Conservation (phyloP, 2,113 vertebrate species). For the Cavia aperea region DNA sequence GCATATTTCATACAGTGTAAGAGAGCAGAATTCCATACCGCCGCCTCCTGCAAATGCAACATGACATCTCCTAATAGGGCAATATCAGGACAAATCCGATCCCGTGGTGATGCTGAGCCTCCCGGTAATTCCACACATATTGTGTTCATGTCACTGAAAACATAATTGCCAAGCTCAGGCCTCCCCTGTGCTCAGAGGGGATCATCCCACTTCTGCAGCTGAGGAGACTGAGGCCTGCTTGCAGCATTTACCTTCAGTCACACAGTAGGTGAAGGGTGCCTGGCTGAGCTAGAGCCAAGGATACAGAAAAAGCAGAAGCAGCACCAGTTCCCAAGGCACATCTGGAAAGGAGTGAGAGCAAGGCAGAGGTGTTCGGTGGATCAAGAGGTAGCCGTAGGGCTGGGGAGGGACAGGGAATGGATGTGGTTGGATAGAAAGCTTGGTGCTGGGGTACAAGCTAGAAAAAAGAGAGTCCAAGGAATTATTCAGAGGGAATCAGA, state of each 20-base stretch:
- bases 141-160: constrained; percentile 22
- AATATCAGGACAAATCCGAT: neutral
- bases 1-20: neutral
- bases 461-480: neutral
- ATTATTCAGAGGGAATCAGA: accelerated
- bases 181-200: accelerated
- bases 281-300: neutral
- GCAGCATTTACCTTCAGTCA: neutral
- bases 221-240: neutral
- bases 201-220: neutral
- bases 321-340: neutral
- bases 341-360: neutral
- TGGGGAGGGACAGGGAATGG: accelerated
- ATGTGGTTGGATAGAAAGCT: neutral
- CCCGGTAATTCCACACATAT: constrained; percentile 40
- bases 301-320: neutral
- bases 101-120: accelerated
- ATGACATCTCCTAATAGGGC: constrained; percentile 38
- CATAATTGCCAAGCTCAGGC: neutral
- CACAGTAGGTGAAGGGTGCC: accelerated
- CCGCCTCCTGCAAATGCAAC: constrained; percentile 38
- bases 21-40: neutral
- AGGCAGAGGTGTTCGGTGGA: accelerated
- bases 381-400: accelerated
- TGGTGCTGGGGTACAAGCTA: neutral